Percentiles rank a stretch among this genome's conserved stretches.
Conservation (phyloP, 2,888 invertebrate species). For the Leucozona laternaria region DNA sequence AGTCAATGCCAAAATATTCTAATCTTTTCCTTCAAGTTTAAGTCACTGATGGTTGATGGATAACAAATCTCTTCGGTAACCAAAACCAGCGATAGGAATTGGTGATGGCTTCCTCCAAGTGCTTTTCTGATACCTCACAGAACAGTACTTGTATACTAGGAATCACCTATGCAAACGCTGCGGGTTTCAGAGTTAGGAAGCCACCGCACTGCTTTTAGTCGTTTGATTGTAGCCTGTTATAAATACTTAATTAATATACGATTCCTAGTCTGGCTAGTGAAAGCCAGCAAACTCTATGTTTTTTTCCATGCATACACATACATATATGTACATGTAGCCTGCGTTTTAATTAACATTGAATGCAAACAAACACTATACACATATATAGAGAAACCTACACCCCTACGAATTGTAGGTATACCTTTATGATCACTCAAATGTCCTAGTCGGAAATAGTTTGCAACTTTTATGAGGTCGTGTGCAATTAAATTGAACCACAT, state of each 20-base stretch:
- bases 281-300: not conserved
- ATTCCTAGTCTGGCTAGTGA: not conserved
- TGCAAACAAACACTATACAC: too few species aligned
- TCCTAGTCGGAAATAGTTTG: conserved; percentile 9
- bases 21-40: too few species aligned
- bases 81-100: too few species aligned
- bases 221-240: not conserved
- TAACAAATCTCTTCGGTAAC: too few species aligned
- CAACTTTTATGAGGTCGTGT: conserved; percentile 14
- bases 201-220: not conserved
- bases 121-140: not conserved
- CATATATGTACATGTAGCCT: too few species aligned
- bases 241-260: not conserved
- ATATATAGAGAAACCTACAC: too few species aligned
- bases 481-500: conserved; percentile 3
- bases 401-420: too few species aligned
- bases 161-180: not conserved
- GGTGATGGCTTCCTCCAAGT: too few species aligned
- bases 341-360: too few species aligned
- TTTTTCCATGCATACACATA: not conserved
- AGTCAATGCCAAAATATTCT: too few species aligned
- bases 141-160: too few species aligned
- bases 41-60: too few species aligned
- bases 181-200: not conserved
- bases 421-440: not conserved